Evolutionary conservation across 2,113 vertebrate genomes (phyloP), one percentile per base, ranked within the genome.

Genomic region (Actenoides lindsayi): DNA sequence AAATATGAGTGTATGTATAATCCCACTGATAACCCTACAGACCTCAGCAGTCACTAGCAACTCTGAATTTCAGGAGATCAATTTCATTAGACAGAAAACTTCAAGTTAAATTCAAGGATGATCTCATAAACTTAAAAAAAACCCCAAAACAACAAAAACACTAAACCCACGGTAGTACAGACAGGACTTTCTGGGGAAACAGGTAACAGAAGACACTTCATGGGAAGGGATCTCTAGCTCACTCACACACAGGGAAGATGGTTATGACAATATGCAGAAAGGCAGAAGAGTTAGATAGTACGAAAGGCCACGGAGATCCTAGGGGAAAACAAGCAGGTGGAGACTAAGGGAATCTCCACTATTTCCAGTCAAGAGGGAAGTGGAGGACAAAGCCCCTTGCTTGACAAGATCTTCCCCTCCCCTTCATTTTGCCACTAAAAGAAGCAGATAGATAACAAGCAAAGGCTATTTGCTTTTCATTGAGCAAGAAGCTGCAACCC

Each of bases 221-320:
- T 13, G 24, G 18, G 30, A 80, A 89, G 30, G 20, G 13, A 53
- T 73, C 18, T 74, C n/a, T 35, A 68, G 30, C 41, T 89, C 1
- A 1, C 33, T 56, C 0, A 0, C 24, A 35, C 0, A 2, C 54
- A 65, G 0, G 4, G 18, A 70, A 77, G 33, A 31, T 20, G 6
- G 24, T 27, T 65, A 73, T 37, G 16, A 54, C 27, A 69, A 23
- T 7, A 56, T 0, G 1, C 1, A 65, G 39, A 28, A 19, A 64
- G 39, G 27, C 27, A 83, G 35, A 83, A 79, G 48, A 41, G 23
- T 16, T 0, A 59, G 53, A 35, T 37, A 14, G 71, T 25, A 74
- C 20, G 54, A 81, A 89, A 78, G 14, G 11, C 68, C 44, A n/a
- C 9, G 23, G 57, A 76, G 62, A 51, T 53, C 44, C n/a, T 19